A percentile compares a stretch with the other conserved stretches of the same genome.
phyloP scores from a whole-genome alignment of 2,888 invertebrate genomes.

The Erebia palarica region DNA sequence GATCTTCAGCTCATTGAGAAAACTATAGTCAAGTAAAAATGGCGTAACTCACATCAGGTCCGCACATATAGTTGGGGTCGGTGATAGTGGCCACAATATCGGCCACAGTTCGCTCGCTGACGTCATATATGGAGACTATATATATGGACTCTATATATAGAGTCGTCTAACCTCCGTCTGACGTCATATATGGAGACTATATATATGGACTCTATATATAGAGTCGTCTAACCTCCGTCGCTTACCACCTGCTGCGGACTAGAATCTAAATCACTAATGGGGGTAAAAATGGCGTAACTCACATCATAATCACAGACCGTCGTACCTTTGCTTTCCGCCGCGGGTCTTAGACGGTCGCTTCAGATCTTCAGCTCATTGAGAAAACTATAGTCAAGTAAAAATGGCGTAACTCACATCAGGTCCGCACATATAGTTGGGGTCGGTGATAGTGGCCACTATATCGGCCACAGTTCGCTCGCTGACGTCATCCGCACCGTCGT shows the following conservation, averaged over 20 bases:
- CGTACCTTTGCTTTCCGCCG: no score
- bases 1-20: no score
- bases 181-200: no score
- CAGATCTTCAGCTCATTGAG: no score
- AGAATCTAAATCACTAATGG: constrained; percentile 48
- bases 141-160: no score
- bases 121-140: constrained; percentile 87
- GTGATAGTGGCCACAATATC: constrained; percentile 59
- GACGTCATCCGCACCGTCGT: constrained; percentile 84
- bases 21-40: no score
- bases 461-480: constrained; percentile 90
- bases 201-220: constrained; percentile 44
- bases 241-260: constrained; percentile 62
- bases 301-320: no score
- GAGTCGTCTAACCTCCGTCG: constrained; percentile 59
- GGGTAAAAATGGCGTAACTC: no score
- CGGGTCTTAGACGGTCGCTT: no score
- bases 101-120: constrained; percentile 89
- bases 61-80: constrained; percentile 81
- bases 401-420: constrained; percentile 84
- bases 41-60: constrained; percentile 51
- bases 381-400: neutral
- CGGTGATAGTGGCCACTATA: constrained; percentile 91
- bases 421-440: constrained; percentile 92
- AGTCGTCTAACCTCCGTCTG: no score